A percentile compares a stretch with the other conserved stretches of the same genome.
Conservation (phyloP, 2,888 invertebrate genomes). For the Drosophila paramelanica region DNA sequence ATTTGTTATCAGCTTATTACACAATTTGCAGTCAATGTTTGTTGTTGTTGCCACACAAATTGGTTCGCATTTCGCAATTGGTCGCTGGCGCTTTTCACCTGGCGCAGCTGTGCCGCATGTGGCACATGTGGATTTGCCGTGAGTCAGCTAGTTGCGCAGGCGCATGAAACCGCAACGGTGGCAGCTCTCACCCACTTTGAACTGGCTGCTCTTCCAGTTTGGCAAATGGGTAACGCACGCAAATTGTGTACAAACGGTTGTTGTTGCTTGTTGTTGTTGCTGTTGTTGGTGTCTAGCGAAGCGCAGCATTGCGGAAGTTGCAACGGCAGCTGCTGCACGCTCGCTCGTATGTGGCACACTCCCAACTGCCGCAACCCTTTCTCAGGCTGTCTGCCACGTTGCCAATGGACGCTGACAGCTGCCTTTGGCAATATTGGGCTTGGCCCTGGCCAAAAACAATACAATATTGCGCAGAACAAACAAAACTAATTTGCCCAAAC, state of each 20-base stretch:
- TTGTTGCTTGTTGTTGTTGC: conserved; percentile 20
- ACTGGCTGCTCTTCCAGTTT: conserved; percentile 40
- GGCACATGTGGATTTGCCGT: conserved; percentile 32
- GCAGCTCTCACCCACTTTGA: conserved; percentile 58
- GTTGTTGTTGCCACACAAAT: conserved; percentile 38
- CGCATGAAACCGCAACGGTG: conserved; percentile 63
- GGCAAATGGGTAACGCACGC: conserved; percentile 74
- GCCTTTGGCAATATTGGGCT: conserved; percentile 57
- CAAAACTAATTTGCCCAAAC: conserved; percentile 11
- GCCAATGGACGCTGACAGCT: conserved; percentile 68
- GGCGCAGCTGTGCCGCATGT: conserved; percentile 55
- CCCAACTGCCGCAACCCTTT: conserved; percentile 42
- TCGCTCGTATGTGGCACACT: conserved; percentile 50
- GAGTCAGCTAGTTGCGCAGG: conserved; percentile 60
- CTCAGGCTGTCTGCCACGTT: conserved; percentile 49
- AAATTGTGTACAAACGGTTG: conserved; percentile 50
- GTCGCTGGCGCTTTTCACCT: conserved; percentile 55
- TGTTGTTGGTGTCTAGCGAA: conserved; percentile 60
- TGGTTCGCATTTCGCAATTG: conserved; percentile 67
- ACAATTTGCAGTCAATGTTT: conserved; percentile 55
- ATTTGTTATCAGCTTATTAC: conserved; percentile 74
- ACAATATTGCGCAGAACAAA: conserved; percentile 27
- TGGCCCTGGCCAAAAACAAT: conserved; percentile 51
- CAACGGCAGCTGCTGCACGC: conserved; percentile 61
- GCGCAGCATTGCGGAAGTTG: conserved; percentile 76